A percentile compares a stretch with the other conserved stretches of the same genome.
Conservation (phyloP, 2,113 vertebrate genomes). For the Micromys minutus region DNA sequence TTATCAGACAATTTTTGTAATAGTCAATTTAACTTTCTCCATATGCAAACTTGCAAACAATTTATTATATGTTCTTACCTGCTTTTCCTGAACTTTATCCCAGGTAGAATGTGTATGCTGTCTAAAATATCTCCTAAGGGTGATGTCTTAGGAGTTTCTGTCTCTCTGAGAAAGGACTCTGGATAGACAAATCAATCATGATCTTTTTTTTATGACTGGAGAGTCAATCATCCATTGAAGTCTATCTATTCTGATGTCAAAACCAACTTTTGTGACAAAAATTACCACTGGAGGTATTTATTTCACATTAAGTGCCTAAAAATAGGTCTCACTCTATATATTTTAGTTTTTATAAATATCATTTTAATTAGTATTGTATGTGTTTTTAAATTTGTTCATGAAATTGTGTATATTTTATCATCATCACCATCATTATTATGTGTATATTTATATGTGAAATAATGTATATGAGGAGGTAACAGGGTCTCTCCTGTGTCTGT, state of each 20-base stretch:
- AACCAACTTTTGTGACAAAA: slow-evolving; percentile 10
- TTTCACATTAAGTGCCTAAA: slow-evolving; percentile 5
- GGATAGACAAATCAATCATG: neutral
- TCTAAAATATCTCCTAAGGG: neutral
- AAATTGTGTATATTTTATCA: neutral
- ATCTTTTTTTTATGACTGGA: neutral
- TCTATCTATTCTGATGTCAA: neutral
- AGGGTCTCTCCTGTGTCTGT: no score
- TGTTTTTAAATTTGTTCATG: neutral
- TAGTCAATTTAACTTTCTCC: neutral
- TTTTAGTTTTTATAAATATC: neutral
- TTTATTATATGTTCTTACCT: neutral
- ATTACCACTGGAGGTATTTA: neutral
- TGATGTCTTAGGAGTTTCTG: neutral
- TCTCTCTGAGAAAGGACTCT: neutral
- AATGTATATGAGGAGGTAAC: neutral
- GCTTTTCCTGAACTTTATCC: neutral
- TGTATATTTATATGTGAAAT: neutral
- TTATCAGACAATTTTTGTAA: neutral
- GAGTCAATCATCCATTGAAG: neutral
- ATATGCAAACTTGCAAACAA: neutral
- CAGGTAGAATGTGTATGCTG: neutral
- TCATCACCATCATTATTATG: neutral
- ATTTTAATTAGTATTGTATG: neutral
- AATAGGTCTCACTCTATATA: neutral